Percentiles rank a stretch among this genome's conserved stretches.
These are phyloP conservation scores for Homarus gammarus DNA, from an alignment of 2,888 invertebrate genomes.

Conservation along the genomic window DNA sequence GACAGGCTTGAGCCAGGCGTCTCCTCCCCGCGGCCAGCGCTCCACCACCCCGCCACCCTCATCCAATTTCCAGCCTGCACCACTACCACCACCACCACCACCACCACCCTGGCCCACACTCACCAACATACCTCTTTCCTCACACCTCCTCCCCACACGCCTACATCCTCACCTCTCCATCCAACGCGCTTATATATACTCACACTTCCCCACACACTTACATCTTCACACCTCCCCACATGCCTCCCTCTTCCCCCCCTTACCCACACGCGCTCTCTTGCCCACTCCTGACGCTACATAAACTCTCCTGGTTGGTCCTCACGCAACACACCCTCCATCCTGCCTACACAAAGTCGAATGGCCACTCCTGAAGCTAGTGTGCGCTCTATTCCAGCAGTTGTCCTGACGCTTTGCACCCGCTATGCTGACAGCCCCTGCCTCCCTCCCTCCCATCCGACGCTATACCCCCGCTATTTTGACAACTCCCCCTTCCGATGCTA, in stretches of 20 bases:
- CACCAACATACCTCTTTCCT: neutral
- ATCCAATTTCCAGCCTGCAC: constrained; percentile 21
- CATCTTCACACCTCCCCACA: neutral
- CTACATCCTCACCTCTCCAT: neutral
- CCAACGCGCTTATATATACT: neutral
- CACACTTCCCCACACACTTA: neutral
- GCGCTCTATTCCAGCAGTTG: too few species aligned
- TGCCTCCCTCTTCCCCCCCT: neutral
- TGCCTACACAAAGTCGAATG: too few species aligned
- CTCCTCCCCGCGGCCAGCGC: constrained; percentile 24
- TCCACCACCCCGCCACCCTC: constrained; percentile 14
- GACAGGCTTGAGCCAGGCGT: constrained; percentile 36
- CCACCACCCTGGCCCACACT: neutral
- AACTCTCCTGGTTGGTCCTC: too few species aligned
- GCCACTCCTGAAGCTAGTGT: too few species aligned
- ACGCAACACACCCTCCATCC: too few species aligned
- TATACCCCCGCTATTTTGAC: too few species aligned
- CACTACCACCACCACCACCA: neutral
- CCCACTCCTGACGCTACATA: too few species aligned
- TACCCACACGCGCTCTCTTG: too few species aligned
- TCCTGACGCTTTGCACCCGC: too few species aligned
- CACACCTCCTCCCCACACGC: neutral
- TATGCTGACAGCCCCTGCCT: too few species aligned
- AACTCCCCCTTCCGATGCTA: too few species aligned
- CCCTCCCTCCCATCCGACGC: too few species aligned